phyloP scores from a whole-genome alignment of 2,797 vertebrate genomes.

The Labeo calbasu region DNA sequence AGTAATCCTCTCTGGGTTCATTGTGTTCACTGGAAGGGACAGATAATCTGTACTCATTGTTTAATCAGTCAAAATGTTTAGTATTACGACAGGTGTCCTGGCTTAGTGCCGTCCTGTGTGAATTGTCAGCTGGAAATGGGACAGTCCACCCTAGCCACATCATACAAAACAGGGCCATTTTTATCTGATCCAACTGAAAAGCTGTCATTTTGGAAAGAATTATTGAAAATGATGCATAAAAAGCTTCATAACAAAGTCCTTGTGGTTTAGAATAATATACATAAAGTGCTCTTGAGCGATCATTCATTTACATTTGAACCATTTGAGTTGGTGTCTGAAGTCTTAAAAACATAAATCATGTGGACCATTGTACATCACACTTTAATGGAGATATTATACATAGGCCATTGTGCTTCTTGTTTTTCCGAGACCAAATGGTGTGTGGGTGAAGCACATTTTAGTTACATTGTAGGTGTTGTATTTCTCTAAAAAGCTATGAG shows the following conservation, averaged over 20 bases:
- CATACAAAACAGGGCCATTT: slow-evolving; percentile 42
- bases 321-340: slow-evolving; percentile 4
- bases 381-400: slow-evolving; percentile 57
- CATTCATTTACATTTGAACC: neutral
- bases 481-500: slow-evolving; percentile 62
- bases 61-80: slow-evolving; percentile 73
- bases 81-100: slow-evolving; percentile 60
- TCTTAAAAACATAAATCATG: slow-evolving; percentile 28
- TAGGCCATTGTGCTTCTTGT: slow-evolving; percentile 56
- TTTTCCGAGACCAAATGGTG: slow-evolving; percentile 66
- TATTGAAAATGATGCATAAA: neutral
- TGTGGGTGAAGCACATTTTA: slow-evolving; percentile 67
- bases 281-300: neutral
- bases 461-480: slow-evolving; percentile 55
- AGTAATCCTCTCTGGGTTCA: slow-evolving; percentile 67
- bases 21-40: slow-evolving; percentile 58
- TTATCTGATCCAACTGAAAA: slow-evolving; percentile 11
- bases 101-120: slow-evolving; percentile 53
- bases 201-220: neutral
- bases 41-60: slow-evolving; percentile 69
- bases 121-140: slow-evolving; percentile 59
- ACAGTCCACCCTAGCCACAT: slow-evolving; percentile 64
- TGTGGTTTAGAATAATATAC: neutral
- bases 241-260: neutral
- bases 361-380: slow-evolving; percentile 2